phyloP scores from a whole-genome alignment of 2,797 vertebrate species.

The Centroberyx gerrardi region DNA sequence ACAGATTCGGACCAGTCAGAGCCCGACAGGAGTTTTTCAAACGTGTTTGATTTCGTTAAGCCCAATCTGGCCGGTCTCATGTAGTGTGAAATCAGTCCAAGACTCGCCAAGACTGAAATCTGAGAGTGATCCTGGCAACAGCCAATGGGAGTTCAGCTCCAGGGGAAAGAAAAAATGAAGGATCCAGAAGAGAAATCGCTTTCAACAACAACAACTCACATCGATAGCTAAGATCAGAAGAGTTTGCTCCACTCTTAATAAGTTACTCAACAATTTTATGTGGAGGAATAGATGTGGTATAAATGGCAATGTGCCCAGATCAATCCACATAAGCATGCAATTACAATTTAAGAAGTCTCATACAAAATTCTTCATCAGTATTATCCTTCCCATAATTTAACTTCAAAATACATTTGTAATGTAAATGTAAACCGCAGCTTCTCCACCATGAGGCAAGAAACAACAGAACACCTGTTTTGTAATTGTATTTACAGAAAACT shows the following conservation, averaged over 20 bases:
- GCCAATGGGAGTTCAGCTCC: slow-evolving; percentile 11
- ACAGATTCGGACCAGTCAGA: slow-evolving; percentile 18
- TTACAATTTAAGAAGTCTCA: too few relatives aligned
- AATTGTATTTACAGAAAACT: too few relatives aligned
- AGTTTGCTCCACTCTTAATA: neutral
- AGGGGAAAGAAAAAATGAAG: neutral
- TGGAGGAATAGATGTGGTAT: too few relatives aligned
- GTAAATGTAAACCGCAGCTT: too few relatives aligned
- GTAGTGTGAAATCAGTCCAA: slow-evolving; percentile 1
- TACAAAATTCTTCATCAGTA: too few relatives aligned
- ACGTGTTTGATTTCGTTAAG: slow-evolving; percentile 55
- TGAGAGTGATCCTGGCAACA: slow-evolving; percentile 21
- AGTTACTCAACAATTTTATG: neutral
- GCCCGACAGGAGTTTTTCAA: slow-evolving; percentile 19
- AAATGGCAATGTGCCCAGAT: neutral
- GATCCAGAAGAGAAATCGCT: too few relatives aligned
- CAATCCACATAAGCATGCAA: too few relatives aligned
- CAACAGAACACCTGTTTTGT: too few relatives aligned
- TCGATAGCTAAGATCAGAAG: neutral
- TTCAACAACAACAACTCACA: neutral
- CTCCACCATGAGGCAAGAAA: too few relatives aligned
- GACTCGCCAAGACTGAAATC: slow-evolving; percentile 11
- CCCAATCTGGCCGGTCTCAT: slow-evolving; percentile 35
- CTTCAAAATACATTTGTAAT: too few relatives aligned
- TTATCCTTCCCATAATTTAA: too few relatives aligned